phyloP scores from a whole-genome alignment of 2,797 vertebrate genomes.

The Staurois parvus region DNA sequence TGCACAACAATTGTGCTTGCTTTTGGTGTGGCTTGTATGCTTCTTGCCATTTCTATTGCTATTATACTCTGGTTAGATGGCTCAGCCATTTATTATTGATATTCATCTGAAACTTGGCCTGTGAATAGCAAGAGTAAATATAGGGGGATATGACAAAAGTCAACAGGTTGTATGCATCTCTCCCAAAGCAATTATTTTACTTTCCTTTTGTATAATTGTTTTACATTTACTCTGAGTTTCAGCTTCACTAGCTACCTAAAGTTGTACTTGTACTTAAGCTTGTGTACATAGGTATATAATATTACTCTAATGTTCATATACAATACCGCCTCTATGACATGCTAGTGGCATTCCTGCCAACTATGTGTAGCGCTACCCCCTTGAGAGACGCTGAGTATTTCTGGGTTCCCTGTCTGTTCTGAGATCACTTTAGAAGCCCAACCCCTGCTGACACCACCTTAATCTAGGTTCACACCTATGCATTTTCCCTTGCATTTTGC shows the following conservation, averaged over 20 bases:
- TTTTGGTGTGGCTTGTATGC: slow-evolving; percentile 68
- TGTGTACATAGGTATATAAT: not conserved
- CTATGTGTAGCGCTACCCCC: no score
- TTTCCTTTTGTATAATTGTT: not conserved
- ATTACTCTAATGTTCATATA: not conserved
- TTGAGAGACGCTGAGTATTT: no score
- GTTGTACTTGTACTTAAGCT: not conserved
- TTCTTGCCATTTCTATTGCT: not conserved
- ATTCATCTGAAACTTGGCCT: not conserved
- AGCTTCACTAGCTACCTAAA: not conserved
- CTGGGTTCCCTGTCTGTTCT: no score
- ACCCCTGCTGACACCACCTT: no score
- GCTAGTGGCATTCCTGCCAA: no score
- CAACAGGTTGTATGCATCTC: not conserved
- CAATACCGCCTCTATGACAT: no score
- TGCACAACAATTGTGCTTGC: slow-evolving; percentile 67
- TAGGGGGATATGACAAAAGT: not conserved
- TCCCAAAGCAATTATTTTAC: slow-evolving; percentile 1
- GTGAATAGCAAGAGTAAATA: not conserved
- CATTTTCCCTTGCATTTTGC: no score
- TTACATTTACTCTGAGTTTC: not conserved
- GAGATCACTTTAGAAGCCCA: no score
- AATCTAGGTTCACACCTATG: no score
- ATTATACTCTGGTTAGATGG: not conserved
- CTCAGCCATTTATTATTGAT: not conserved